These are phyloP conservation scores for Pocillopora meandrina DNA, from an alignment of 92 coral and sea anemone genomes.

Conservation along the genomic window DNA sequence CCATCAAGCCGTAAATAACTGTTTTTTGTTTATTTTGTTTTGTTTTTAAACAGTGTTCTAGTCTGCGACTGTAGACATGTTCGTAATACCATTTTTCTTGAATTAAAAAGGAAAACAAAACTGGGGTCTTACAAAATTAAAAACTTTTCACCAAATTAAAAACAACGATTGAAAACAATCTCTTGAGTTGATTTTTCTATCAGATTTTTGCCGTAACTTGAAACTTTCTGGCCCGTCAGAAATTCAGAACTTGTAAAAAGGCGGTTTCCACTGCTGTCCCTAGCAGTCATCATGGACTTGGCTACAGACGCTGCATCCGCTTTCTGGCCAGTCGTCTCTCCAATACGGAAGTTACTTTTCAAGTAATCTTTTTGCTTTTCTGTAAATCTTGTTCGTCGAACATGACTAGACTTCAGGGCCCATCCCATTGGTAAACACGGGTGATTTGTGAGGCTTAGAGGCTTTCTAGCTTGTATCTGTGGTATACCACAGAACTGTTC, in stretches of 20 bases:
- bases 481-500: slow-evolving; percentile 25
- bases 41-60: neutral
- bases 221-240: slow-evolving; percentile 52
- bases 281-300: slow-evolving; percentile 55
- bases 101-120: neutral
- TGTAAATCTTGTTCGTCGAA: slow-evolving; percentile 40
- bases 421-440: slow-evolving; percentile 59
- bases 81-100: neutral
- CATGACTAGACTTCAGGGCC: slow-evolving; percentile 64
- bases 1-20: neutral
- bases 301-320: slow-evolving; percentile 58
- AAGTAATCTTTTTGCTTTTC: slow-evolving; percentile 61
- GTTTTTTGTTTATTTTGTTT: neutral
- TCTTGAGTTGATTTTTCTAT: neutral
- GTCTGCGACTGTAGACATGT: neutral
- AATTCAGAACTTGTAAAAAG: slow-evolving; percentile 52
- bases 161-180: neutral
- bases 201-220: neutral
- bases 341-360: slow-evolving; percentile 47
- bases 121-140: neutral
- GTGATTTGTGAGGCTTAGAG: slow-evolving; percentile 1
- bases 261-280: slow-evolving; percentile 45
- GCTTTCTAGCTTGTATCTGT: slow-evolving; percentile 15
- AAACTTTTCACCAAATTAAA: no score
- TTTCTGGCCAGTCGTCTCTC: slow-evolving; percentile 65